Evolutionary conservation across 2,888 invertebrate species (phyloP).

Genomic region (Amphiduros pacificus): DNA sequence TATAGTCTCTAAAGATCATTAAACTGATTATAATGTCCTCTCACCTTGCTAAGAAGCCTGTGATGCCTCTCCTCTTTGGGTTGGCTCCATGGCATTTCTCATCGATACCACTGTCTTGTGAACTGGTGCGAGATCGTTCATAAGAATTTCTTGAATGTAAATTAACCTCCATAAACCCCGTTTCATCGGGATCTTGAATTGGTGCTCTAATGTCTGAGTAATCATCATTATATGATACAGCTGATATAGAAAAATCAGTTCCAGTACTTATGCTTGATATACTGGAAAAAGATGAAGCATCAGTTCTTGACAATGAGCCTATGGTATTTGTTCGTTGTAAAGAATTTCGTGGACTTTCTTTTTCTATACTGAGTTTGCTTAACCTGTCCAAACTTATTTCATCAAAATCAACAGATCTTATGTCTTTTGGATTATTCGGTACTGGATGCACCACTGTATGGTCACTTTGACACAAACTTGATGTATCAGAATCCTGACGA

Average conservation of each 20-base stretch:
- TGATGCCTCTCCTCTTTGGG: conserved; percentile 9
- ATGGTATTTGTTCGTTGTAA: conserved; percentile 3
- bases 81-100: conserved; percentile 13
- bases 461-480: conserved; percentile 11
- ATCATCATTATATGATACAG: conserved; percentile 44
- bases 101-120: conserved; percentile 20
- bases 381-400: conserved; percentile 4
- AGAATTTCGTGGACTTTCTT: not conserved
- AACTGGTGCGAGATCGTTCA: conserved; percentile 9
- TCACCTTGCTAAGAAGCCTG: conserved; percentile 16
- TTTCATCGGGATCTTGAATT: conserved; percentile 49
- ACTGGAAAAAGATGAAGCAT: conserved; percentile 39
- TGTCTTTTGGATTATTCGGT: no score
- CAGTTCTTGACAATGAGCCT: conserved; percentile 12
- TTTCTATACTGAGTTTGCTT: conserved; percentile 4
- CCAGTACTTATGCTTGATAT: conserved; percentile 53
- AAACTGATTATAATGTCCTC: no score
- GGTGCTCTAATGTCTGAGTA: conserved; percentile 32
- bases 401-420: no score
- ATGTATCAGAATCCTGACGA: conserved; percentile 12
- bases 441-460: conserved; percentile 13
- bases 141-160: conserved; percentile 41
- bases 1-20: no score
- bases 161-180: conserved; percentile 50
- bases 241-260: conserved; percentile 50